These are phyloP conservation scores for Tupaia tana DNA, from an alignment of 2,113 vertebrate species.

Conservation along the genomic window DNA sequence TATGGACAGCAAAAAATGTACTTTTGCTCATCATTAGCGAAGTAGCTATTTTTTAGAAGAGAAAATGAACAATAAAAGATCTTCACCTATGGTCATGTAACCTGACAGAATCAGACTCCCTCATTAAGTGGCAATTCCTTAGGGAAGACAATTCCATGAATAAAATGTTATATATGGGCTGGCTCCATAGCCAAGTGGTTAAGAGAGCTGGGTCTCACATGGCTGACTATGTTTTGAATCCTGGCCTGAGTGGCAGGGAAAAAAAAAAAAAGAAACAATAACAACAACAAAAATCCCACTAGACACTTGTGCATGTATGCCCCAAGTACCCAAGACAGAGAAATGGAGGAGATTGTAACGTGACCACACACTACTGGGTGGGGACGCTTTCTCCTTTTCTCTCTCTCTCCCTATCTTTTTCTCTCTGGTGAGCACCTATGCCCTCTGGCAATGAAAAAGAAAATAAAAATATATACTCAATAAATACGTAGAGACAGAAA, in stretches of 20 bases:
- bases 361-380: too few species aligned
- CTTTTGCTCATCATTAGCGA: not conserved
- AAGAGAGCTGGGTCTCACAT: too few species aligned
- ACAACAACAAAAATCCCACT: too few species aligned
- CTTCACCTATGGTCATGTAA: not conserved
- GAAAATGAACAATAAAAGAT: not conserved
- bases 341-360: too few species aligned
- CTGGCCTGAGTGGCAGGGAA: not conserved
- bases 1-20: not conserved
- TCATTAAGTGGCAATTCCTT: not conserved
- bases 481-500: not conserved
- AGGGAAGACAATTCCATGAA: not conserved
- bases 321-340: too few species aligned
- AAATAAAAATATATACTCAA: not conserved
- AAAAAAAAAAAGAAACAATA: too few species aligned
- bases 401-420: too few species aligned
- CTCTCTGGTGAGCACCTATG: too few species aligned
- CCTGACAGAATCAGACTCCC: not conserved
- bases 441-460: too few species aligned
- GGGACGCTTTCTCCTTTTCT: too few species aligned
- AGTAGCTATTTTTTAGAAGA: not conserved
- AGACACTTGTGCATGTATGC: too few species aligned
- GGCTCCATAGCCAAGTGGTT: too few species aligned
- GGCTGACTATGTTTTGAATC: not conserved
- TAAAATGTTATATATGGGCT: not conserved